Base-by-base conservation (phyloP, 2,888 invertebrate species). In the Eulithis prunata region DNA sequence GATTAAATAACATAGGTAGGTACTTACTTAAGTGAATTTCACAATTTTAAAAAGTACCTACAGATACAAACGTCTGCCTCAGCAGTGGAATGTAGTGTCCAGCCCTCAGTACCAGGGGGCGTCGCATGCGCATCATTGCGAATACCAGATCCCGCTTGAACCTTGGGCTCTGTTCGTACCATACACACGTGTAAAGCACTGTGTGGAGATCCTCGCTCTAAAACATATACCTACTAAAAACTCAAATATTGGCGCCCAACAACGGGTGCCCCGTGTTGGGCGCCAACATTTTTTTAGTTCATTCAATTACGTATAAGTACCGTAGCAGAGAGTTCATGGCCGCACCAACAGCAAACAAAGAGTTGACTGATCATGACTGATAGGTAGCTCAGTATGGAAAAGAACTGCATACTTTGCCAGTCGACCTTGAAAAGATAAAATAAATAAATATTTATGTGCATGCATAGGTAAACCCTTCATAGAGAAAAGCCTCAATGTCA, bases 271-370 rank as follows among this genome's bases (percentile, higher is more conserved):
- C 49, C 62, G 38, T 13, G 47, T 49, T 59, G 51, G 59, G 64
- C 5, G 82, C 43, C 58, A 58, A 32, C n/a, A 43, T 11, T 12
- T 59, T 8, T 41, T 13, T 28, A 43, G n/a, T 52, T 52, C n/a
- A 13, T 38, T 38, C 2, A 38, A 7, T n/a, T 38, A 7, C 38
- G 38, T 41, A 41, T 41, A 41, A 41, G 8, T 71, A 90, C 90
- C 45, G 84, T 85, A n/a, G 86, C 86, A 13, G 91, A 93, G 55
- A 94, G 86, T 61, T 90, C 89, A 61, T 94, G 91, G 0, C 94
- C 94, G 72, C 94, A 94, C 88, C 93, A 94, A 71, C 94, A 94
- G 69, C 92, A 90, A 1, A 94, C 82, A 63, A 89, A 93, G 10
- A 94, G 83, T 75, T 94, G 94, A 65, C 91, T 83, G 45, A 92